Conservation (phyloP, 2,797 vertebrate genomes). For the Enteromius mattozi region DNA sequence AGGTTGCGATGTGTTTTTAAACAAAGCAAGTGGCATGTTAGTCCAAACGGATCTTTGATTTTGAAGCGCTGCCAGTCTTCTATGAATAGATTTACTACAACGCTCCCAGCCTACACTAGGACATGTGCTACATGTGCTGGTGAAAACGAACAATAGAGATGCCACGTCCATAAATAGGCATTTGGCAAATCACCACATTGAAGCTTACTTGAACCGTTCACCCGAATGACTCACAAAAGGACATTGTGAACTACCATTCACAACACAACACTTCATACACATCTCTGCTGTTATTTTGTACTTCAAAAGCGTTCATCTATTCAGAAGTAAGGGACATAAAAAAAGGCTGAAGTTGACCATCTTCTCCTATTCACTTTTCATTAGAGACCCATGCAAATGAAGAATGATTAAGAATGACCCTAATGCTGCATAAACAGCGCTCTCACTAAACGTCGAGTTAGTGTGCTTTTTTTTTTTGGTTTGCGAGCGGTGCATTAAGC, state of each 20-base stretch:
- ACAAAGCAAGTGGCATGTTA: neutral
- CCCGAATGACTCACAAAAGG: neutral
- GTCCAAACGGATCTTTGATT: neutral
- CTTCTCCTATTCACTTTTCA: neutral
- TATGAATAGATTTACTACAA: constrained; percentile 10
- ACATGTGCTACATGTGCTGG: neutral
- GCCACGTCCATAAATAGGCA: constrained; percentile 17
- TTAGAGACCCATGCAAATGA: constrained; percentile 2
- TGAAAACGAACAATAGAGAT: constrained; percentile 7
- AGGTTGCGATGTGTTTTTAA: neutral
- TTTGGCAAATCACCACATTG: neutral
- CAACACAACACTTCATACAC: neutral
- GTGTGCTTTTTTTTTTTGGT: constrained; percentile 24
- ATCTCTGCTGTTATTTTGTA: neutral
- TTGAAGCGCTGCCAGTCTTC: neutral
- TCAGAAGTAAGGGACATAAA: neutral
- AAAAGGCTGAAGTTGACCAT: neutral
- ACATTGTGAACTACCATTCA: neutral
- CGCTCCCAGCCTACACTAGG: neutral
- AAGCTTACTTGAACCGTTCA: constrained; percentile 6
- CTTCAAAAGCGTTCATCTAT: neutral
- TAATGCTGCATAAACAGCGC: constrained; percentile 20
- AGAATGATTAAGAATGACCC: constrained; percentile 22
- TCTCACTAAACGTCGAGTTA: constrained; percentile 17
- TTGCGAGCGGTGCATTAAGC: constrained; percentile 9